Evolutionary conservation across 2,797 vertebrate species (phyloP).

Genomic region (Poeciliopsis paucimaculata): DNA sequence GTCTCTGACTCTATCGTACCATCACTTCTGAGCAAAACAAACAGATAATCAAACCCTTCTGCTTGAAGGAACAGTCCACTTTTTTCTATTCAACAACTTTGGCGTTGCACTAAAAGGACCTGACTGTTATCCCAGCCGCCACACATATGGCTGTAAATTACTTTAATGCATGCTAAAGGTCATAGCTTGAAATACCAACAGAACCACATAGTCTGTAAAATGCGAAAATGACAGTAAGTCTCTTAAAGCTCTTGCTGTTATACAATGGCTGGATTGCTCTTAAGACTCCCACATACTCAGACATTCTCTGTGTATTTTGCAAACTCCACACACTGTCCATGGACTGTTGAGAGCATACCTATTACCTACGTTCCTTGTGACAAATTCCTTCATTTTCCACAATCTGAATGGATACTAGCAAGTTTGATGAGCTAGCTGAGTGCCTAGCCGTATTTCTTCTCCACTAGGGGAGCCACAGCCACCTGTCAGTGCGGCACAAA

Average conservation of each 20-base stretch:
- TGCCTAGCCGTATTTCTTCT: neutral
- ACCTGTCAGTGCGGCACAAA: neutral
- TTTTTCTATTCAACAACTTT: neutral
- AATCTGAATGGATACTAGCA: neutral
- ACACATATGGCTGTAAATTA: neutral
- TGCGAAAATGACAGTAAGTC: neutral
- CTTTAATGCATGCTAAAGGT: neutral
- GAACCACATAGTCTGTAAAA: neutral
- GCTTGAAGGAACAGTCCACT: neutral
- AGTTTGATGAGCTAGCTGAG: neutral
- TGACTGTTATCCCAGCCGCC: neutral
- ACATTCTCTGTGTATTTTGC: neutral
- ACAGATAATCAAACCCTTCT: neutral
- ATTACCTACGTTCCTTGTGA: neutral
- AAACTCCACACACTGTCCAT: neutral
- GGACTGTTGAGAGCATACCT: neutral
- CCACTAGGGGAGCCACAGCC: neutral
- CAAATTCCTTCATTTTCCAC: neutral
- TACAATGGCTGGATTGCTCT: conserved; percentile 14
- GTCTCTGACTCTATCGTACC: neutral
- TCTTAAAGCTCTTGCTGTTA: neutral
- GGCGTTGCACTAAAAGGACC: neutral
- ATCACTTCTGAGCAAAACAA: neutral
- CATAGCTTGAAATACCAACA: neutral
- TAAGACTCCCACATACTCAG: neutral